phyloP scores from a whole-genome alignment of 2,888 invertebrate species.

The Hirtodrosophila confusa region DNA sequence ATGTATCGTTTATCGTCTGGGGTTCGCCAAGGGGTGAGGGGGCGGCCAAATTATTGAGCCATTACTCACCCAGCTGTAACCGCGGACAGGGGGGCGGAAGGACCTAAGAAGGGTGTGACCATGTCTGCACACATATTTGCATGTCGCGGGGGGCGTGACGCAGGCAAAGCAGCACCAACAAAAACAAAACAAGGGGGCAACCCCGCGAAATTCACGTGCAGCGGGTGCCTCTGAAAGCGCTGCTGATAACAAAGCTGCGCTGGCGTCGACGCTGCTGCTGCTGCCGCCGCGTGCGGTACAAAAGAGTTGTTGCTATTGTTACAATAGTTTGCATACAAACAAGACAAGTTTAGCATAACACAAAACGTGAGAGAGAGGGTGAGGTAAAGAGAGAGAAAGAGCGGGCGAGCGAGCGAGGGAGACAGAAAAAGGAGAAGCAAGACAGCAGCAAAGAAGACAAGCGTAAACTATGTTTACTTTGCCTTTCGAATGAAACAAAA shows the following conservation, averaged over 20 bases:
- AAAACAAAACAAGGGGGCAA: constrained; percentile 47
- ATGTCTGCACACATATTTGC: constrained; percentile 38
- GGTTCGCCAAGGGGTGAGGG: constrained; percentile 17
- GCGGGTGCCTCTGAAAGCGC: constrained; percentile 38
- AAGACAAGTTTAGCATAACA: constrained; percentile 17
- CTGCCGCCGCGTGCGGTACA: constrained; percentile 25
- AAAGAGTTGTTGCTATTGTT: constrained; percentile 48
- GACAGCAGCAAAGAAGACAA: constrained; percentile 1
- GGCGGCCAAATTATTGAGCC: constrained; percentile 67
- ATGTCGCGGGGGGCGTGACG: constrained; percentile 11
- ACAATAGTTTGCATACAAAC: constrained; percentile 53
- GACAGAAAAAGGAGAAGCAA: constrained; percentile 2
- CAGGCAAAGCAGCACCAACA: constrained; percentile 16
- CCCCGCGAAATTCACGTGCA: constrained; percentile 60
- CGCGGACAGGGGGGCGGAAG: constrained; percentile 8
- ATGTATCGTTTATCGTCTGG: constrained; percentile 45
- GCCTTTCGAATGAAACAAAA: constrained; percentile 34
- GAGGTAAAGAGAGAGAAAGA: not conserved
- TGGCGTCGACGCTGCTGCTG: constrained; percentile 21
- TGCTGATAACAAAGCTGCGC: constrained; percentile 47
- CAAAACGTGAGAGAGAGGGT: not conserved
- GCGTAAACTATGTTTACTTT: constrained; percentile 48
- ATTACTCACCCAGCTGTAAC: constrained; percentile 63
- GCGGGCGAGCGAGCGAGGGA: constrained; percentile 2
- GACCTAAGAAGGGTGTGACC: constrained; percentile 20